Base-by-base conservation (phyloP, 1,140 invertebrate genomes). In the Drosophila teissieri region DNA sequence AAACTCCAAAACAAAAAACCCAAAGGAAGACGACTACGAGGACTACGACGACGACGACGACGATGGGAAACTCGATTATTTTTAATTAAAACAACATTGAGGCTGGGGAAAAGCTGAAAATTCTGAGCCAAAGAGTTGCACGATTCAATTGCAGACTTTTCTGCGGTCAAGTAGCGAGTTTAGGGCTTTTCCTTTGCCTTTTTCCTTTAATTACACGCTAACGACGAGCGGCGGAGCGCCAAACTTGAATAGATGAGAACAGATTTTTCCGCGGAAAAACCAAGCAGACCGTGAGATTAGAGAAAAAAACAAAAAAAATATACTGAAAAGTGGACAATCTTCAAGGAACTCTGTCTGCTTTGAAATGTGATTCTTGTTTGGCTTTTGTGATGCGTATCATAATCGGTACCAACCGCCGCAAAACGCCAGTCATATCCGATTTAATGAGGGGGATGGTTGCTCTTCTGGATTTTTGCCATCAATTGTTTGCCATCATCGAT, bases 51-150 rank as follows among this genome's bases (percentile, higher is more conserved):
- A 19, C 19, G 24, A 42, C 37, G 8, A 24, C 45, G 15, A 19
- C 42, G 8, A 45, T 17, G 42, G n/a, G 36, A 73, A 82, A 82
- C 79, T 82, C 79, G 79, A 82, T 82, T 82, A 78, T 68, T 82
- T 82, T 82, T 82, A 82, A 82, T 82, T 82, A 82, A 82, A 82
- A 73, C 73, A 82, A 82, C 68, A 82, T 78, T 58, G 61, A 14
- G 39, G 57, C 65, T 60, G 14, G 2, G 52, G 63, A 40, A 49
- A 27, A 45, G 36, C 44, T 27, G 39, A 55, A 67, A 76, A 77
- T 60, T 56, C 64, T 48, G 12, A 34, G 53, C 15, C 40, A 40
- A 69, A 40, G 64, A 69, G 64, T 56, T 69, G 64, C 31, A 19
- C 51, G 24, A 69, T 57, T 70, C 51, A 70, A 70, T 69, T 56